These are phyloP conservation scores for Nannospalax galili DNA, from an alignment of 2,113 vertebrate species.

Conservation along the genomic window DNA sequence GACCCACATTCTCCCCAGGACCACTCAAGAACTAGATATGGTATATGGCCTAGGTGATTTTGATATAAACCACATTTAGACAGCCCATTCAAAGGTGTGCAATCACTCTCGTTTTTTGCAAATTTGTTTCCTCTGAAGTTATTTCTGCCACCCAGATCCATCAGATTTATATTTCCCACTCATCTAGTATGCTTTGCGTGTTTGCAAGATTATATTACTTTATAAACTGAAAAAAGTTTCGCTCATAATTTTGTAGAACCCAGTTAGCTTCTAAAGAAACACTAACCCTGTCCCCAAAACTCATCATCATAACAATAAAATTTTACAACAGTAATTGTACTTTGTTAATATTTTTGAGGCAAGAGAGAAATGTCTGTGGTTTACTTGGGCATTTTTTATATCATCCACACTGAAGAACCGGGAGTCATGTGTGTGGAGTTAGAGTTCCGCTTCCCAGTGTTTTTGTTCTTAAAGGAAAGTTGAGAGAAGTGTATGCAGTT, in stretches of 20 bases:
- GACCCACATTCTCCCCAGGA: too few relatives aligned
- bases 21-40: fast-evolving
- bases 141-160: background rate
- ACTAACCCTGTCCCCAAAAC: background rate
- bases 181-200: background rate
- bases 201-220: background rate
- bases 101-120: background rate
- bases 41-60: background rate
- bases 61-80: background rate
- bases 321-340: background rate
- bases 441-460: background rate
- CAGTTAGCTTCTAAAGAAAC: slow-evolving; percentile 13
- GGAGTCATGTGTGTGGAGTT: background rate
- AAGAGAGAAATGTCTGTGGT: background rate
- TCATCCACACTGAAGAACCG: background rate
- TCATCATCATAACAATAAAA: background rate
- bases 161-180: background rate
- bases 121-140: background rate
- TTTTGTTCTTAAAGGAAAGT: background rate
- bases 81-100: background rate
- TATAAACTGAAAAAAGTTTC: background rate
- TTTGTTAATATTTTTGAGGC: background rate
- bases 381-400: background rate
- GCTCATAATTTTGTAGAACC: slow-evolving; percentile 2
- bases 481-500: background rate